phyloP scores from a whole-genome alignment of 2,797 vertebrate genomes.

The Garrulus glandarius region DNA sequence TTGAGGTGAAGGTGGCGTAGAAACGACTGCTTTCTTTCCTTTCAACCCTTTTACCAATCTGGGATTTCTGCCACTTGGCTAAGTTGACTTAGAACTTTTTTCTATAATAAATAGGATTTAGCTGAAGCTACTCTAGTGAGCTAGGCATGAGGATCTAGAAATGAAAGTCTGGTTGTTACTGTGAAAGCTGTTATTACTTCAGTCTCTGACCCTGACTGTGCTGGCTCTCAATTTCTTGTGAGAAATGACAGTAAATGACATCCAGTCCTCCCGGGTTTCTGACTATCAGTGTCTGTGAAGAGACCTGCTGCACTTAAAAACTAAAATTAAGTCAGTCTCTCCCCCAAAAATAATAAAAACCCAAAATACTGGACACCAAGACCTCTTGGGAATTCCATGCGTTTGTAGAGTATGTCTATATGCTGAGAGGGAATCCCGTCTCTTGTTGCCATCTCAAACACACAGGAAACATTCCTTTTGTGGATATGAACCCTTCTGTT shows the following conservation, averaged over 20 bases:
- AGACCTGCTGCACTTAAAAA: neutral
- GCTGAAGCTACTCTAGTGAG: neutral
- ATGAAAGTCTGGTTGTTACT: neutral
- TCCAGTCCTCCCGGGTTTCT: neutral
- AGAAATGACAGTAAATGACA: neutral
- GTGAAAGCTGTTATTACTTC: neutral
- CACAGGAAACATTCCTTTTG: neutral
- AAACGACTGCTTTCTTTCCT: neutral
- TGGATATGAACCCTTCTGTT: neutral
- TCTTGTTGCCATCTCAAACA: neutral
- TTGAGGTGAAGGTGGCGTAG: neutral
- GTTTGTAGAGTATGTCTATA: neutral
- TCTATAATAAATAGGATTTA: neutral
- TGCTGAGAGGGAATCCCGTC: neutral
- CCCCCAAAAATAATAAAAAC: neutral
- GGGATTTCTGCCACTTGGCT: neutral
- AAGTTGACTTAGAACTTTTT: neutral
- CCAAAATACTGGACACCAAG: neutral
- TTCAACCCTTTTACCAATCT: neutral
- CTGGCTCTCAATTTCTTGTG: neutral
- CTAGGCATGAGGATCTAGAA: neutral
- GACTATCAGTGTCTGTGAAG: neutral
- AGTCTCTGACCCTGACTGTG: neutral
- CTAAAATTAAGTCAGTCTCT: neutral
- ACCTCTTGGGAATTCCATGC: neutral